Base-by-base conservation (phyloP, 2,888 invertebrate genomes). In the Abrostola tripartita region DNA sequence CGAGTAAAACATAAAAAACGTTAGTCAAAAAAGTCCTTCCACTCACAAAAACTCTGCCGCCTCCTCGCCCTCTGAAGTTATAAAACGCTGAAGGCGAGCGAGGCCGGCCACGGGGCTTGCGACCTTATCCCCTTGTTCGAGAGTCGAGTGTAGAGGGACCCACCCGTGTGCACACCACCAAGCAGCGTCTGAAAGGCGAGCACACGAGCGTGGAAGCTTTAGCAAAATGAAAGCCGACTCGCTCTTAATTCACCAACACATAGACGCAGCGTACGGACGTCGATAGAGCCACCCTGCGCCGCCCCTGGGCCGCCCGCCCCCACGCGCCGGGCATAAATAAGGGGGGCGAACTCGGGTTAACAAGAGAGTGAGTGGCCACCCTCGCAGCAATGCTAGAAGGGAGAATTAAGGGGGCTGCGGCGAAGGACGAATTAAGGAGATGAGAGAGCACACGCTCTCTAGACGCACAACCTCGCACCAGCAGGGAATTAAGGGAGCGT, bases 341-440 rank as follows among this genome's bases (percentile, higher is more conserved):
- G 92, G 92, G 92, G 87, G 92, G 89, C 82, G 80, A 89, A 90
- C 92, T 90, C 91, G 92, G 92, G 90, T 93, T 92, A 93, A 92
- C 91, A 90, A 92, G 93, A 91, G 92, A 91, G 88, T 87, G 90
- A 88, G 88, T 88, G 85, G 85, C 88, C 92, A 81, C 90, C 90
- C 89, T 82, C 86, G 83, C 84, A 83, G 85, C 89, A 86, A 83
- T 84, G 88, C 88, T 88, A 88, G 88, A 81, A 86, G 91, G 92
- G 91, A 89, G 92, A 90, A 90, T 88, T 86, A 88, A 90, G 94
- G 93, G 93, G 93, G 93, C 87, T 93, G 93, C 88, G 93, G 93
- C 93, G 94, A 94, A 94, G 94, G 94, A 94, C 94, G 93, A 94
- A 93, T 93, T 94, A 94, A 94, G 94, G 94, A 94, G 94, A 94